Percentiles rank a stretch among this genome's conserved stretches.
Evolutionary conservation across 2,888 invertebrate genomes (phyloP).

Genomic region (Spatulosminthurus flaviceps): DNA sequence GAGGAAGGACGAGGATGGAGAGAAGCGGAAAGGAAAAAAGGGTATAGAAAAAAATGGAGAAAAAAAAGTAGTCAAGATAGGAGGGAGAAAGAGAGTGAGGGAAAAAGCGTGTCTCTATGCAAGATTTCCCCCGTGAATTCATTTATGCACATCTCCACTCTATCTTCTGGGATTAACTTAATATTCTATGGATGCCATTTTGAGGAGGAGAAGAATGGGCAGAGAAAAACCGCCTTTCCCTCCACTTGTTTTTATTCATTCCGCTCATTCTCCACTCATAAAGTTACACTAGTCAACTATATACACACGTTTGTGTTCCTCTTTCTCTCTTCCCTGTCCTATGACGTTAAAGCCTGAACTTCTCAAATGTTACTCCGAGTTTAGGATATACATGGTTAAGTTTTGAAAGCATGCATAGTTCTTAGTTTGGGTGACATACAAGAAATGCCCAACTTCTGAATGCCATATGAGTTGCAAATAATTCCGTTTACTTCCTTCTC

Average conservation of each 20-base stretch:
- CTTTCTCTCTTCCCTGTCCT: not conserved
- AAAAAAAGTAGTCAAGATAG: not conserved
- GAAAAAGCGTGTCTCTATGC: conserved; percentile 4
- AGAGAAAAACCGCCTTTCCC: conserved; percentile 29
- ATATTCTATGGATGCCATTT: conserved; percentile 46
- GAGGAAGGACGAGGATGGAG: not conserved
- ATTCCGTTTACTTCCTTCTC: not conserved
- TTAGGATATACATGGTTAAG: too few relatives aligned
- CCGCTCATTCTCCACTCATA: conserved; percentile 39
- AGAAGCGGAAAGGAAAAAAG: not conserved
- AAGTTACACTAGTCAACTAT: conserved; percentile 23
- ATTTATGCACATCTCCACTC: conserved; percentile 46
- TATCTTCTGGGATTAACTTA: conserved; percentile 47
- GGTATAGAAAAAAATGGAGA: not conserved
- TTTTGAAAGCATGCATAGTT: too few relatives aligned
- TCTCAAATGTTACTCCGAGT: too few relatives aligned
- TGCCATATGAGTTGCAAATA: too few relatives aligned
- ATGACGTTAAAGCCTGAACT: not conserved
- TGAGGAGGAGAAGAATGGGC: conserved; percentile 38
- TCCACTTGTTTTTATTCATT: conserved; percentile 41
- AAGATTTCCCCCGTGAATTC: conserved; percentile 41
- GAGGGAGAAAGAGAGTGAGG: not conserved
- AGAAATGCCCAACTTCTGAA: too few relatives aligned
- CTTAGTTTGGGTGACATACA: too few relatives aligned
- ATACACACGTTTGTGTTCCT: conserved; percentile 1